Evolutionary conservation across 2,888 invertebrate genomes (phyloP), one percentile per base, ranked within the genome.

Genomic region (Limenitis camilla): DNA sequence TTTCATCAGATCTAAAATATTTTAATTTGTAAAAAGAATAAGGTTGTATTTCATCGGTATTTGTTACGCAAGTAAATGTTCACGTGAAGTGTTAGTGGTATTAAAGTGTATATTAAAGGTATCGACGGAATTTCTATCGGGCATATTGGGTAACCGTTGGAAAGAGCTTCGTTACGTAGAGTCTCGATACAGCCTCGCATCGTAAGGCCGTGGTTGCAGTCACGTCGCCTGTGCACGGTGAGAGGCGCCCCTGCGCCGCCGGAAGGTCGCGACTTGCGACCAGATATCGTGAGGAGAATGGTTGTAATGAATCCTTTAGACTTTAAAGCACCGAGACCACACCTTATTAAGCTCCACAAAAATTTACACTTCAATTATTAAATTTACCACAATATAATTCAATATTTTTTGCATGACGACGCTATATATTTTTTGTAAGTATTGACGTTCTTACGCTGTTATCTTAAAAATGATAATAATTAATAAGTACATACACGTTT

Each of bases 101-200:
- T 69, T 66, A 67, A 71, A 65, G 72, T 71, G 66, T 72, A 55
- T 56, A 74, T 74, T 52, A 58, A 57, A 60, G 79, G 76, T 82
- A 85, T 82, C 77, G 81, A 77, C 76, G 72, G 78, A 84, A 78
- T 81, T 72, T 69, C 73, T 82, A 83, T 84, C 76, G 73, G 71
- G 74, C 76, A 76, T n/a, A n/a, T 86, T 86, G 84, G 75, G 86
- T 85, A 86, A 86, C 80, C 74, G 66, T 62, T 83, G 78, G 84
- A 83, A 84, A 84, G 82, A 86, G 83, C 80, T 81, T 78, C 78
- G 80, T 85, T 85, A 83, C 84, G 84, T 84, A 80, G 78, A 81
- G 71, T 82, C 85, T 85, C 82, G 78, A 85, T 85, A 84, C 83
- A 85, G 80, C 84, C 86, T 86, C 86, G 86, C 84, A 76, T 75